phyloP scores from a whole-genome alignment of 2,113 vertebrate genomes.

The Corvus cornix region DNA sequence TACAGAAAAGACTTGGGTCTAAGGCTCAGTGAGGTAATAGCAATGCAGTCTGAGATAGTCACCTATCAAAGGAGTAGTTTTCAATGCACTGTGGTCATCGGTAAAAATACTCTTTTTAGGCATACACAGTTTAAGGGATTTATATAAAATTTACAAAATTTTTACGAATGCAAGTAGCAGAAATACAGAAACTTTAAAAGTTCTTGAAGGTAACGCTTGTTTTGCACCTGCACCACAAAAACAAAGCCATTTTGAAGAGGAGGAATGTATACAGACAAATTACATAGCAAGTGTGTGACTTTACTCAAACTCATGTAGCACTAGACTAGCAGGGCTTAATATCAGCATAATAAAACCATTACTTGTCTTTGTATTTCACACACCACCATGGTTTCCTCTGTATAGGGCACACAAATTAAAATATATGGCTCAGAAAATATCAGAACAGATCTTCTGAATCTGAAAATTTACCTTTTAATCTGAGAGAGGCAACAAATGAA shows the following conservation, averaged over 20 bases:
- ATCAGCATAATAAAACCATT: neutral
- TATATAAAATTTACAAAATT: neutral
- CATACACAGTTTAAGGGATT: neutral
- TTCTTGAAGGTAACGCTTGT: neutral
- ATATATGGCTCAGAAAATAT: neutral
- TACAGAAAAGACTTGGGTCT: neutral
- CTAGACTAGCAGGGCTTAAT: neutral
- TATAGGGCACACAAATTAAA: neutral
- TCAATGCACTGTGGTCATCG: neutral
- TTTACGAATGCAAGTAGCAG: neutral
- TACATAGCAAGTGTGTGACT: neutral
- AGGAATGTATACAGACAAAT: neutral
- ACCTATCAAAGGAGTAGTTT: neutral
- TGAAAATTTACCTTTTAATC: slow-evolving; percentile 7
- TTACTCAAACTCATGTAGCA: neutral
- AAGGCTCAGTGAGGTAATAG: neutral
- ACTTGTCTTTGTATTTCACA: neutral
- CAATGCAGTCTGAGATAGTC: neutral
- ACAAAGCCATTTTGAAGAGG: neutral
- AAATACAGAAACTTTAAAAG: neutral
- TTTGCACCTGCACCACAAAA: neutral
- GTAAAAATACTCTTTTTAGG: neutral
- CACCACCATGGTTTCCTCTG: neutral
- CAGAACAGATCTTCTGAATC: neutral
- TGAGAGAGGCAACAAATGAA: neutral